These are phyloP conservation scores for Pristionchus exspectatus DNA, from an alignment of 2,888 invertebrate genomes.

Conservation along the genomic window DNA sequence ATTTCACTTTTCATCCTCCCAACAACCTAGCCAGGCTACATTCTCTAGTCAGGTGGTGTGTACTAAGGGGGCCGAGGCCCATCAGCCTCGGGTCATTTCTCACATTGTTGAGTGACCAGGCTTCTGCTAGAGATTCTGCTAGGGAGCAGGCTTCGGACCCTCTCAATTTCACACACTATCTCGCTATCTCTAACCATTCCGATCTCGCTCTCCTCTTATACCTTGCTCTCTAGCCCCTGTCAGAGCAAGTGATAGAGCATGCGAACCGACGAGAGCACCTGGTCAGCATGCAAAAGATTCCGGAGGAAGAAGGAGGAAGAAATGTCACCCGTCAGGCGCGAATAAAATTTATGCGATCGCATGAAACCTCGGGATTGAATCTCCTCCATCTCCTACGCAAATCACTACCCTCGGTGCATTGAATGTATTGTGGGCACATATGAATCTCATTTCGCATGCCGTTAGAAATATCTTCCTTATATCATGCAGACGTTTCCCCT, in stretches of 20 bases:
- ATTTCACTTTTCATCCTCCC: not conserved
- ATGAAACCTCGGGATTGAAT: not conserved
- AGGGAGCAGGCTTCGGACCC: not conserved
- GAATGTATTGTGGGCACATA: too few species aligned
- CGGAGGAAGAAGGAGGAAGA: not conserved
- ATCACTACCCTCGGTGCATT: not conserved
- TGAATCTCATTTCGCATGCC: too few species aligned
- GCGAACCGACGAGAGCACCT: not conserved
- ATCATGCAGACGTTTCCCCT: not conserved
- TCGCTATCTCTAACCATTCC: not conserved
- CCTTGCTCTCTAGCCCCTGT: not conserved
- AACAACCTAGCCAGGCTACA: not conserved
- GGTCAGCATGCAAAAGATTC: not conserved
- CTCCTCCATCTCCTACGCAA: not conserved
- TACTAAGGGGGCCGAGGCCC: not conserved
- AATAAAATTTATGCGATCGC: slow-evolving; percentile 46
- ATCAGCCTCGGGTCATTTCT: slow-evolving; percentile 26
- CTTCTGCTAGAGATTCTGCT: not conserved
- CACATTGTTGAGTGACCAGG: slow-evolving; percentile 38
- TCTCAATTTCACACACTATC: not conserved
- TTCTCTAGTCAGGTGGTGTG: slow-evolving; percentile 13
- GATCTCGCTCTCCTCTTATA: not conserved
- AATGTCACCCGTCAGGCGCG: slow-evolving; percentile 9
- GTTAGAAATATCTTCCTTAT: too few species aligned
- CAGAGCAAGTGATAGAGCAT: not conserved